Conservation (phyloP, 2,888 invertebrate species). For the Fissipunctia ypsillon region DNA sequence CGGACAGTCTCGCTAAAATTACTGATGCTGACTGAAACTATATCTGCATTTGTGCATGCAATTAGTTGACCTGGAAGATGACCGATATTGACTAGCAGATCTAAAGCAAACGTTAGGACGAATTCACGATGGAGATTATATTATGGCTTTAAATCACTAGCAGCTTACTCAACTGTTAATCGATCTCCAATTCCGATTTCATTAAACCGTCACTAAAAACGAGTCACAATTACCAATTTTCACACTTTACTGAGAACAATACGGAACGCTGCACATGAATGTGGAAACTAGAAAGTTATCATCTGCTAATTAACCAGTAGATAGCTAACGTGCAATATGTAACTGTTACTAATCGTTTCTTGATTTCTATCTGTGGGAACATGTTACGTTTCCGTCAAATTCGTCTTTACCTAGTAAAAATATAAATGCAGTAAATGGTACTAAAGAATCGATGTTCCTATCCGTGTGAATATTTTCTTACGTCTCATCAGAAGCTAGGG, state of each 20-base stretch:
- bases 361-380: constrained; percentile 54
- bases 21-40: no score
- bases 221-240: constrained; percentile 44
- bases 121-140: not conserved
- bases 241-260: constrained; percentile 55
- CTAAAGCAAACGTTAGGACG: no score
- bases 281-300: constrained; percentile 60
- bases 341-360: constrained; percentile 52
- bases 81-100: no score
- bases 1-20: not conserved
- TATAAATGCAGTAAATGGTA: not conserved
- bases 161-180: constrained; percentile 1
- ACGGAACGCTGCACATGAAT: constrained; percentile 61
- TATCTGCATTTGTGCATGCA: no score
- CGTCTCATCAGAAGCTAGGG: not conserved
- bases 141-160: not conserved
- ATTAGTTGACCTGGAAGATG: no score
- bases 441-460: not conserved
- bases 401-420: not conserved
- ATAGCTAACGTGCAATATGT: constrained; percentile 48
- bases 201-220: constrained; percentile 25
- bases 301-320: constrained; percentile 49
- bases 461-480: not conserved
- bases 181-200: constrained; percentile 19
- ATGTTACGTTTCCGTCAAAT: constrained; percentile 25